A percentile compares a stretch with the other conserved stretches of the same genome.
Evolutionary conservation across 2,888 invertebrate species (phyloP).

Genomic region (Drosophila cracens): DNA sequence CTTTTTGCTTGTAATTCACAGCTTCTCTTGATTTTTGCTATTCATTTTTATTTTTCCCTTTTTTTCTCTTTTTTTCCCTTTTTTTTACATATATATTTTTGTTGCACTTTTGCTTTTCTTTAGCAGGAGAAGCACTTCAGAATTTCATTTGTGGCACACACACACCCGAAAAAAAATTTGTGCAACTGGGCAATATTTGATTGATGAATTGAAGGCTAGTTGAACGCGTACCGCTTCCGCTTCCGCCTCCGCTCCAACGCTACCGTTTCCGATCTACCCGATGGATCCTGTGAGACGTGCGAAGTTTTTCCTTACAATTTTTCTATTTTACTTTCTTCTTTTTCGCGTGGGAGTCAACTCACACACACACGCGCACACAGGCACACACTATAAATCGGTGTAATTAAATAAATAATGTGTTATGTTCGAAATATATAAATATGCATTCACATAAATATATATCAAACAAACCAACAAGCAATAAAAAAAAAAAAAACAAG

Average conservation of each 20-base stretch:
- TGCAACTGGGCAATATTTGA: constrained; percentile 33
- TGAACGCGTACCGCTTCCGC: constrained; percentile 25
- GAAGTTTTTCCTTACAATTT: neutral
- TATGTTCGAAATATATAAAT: constrained; percentile 13
- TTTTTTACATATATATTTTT: constrained; percentile 8
- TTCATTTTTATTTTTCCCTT: constrained; percentile 13
- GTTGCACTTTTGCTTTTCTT: constrained; percentile 31
- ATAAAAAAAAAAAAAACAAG: constrained; percentile 17
- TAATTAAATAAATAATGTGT: constrained; percentile 42
- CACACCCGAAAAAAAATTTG: constrained; percentile 53
- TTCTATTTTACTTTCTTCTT: neutral
- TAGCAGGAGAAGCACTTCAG: constrained; percentile 33
- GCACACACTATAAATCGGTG: constrained; percentile 31
- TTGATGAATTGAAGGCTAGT: constrained; percentile 4
- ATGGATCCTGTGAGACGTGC: constrained; percentile 21
- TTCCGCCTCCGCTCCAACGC: constrained; percentile 12
- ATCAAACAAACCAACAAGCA: constrained; percentile 4
- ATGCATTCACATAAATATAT: neutral
- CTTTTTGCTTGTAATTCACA: constrained; percentile 32
- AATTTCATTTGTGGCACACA: constrained; percentile 45
- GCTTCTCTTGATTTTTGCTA: constrained; percentile 19
- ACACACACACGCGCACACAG: constrained; percentile 10
- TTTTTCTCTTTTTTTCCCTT: neutral
- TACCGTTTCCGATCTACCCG: constrained; percentile 15
- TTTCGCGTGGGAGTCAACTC: constrained; percentile 44